Conservation (phyloP, 53 echinoderm and acorn worm genomes). For the Stichopus horrens region DNA sequence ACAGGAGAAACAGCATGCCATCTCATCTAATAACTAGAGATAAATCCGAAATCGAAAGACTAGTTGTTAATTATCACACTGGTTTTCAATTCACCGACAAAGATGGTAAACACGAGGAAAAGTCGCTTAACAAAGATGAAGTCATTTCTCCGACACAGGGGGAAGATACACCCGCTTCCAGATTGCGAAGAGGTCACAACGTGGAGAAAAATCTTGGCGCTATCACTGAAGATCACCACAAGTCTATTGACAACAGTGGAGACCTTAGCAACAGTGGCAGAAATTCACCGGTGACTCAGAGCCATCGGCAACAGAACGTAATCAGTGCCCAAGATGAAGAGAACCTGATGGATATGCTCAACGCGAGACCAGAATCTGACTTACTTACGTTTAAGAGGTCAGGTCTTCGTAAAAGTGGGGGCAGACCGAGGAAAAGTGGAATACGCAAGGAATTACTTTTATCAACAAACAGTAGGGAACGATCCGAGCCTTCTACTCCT, state of each 20-base stretch:
- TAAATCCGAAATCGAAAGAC: conserved; percentile 36
- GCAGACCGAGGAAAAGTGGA: background rate
- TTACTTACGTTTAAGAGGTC: background rate
- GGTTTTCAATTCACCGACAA: conserved; percentile 23
- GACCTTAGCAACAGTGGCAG: conserved; percentile 9
- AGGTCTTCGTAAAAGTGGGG: conserved; percentile 10
- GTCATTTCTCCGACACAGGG: background rate
- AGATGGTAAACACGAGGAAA: background rate
- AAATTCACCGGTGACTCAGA: conserved; percentile 1
- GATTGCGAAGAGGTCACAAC: background rate
- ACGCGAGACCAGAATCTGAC: background rate
- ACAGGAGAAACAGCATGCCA: conserved; percentile 39
- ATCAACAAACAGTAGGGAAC: background rate
- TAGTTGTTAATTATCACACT: conserved; percentile 36
- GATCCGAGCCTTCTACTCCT: conserved; percentile 12
- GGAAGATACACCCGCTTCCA: background rate
- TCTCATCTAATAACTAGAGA: conserved; percentile 19
- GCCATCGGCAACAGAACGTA: background rate
- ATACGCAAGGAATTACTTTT: background rate
- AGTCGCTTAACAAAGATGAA: background rate
- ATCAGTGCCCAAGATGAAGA: background rate
- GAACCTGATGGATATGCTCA: background rate
- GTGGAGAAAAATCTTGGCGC: conserved; percentile 24
- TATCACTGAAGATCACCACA: conserved; percentile 13
- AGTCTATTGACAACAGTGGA: conserved; percentile 1